A percentile compares a stretch with the other conserved stretches of the same genome.
phyloP scores from a whole-genome alignment of 2,113 vertebrate species.

The Bujurquina vittata region DNA sequence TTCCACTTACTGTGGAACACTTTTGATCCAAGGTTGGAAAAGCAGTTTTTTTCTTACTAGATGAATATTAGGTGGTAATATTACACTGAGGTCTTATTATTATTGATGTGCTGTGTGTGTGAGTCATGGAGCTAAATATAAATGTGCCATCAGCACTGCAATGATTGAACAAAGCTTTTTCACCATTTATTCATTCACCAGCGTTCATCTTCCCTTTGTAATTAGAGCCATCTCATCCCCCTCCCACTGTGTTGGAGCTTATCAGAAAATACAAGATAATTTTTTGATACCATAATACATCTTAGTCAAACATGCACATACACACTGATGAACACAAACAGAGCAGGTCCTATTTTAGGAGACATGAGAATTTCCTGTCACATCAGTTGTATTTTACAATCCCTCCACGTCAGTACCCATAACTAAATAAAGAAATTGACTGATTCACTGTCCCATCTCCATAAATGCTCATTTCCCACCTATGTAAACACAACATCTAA shows the following conservation, averaged over 20 bases:
- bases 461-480: not conserved
- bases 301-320: not conserved
- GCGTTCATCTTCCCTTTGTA: slow-evolving; percentile 11
- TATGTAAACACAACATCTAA: not conserved
- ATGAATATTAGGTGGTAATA: slow-evolving; percentile 4
- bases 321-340: not conserved
- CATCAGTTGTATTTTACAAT: slow-evolving; percentile 21
- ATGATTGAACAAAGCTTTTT: slow-evolving; percentile 29
- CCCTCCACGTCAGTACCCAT: not conserved
- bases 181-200: slow-evolving; percentile 16
- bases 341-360: slow-evolving; percentile 22
- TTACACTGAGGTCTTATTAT: not conserved
- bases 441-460: not conserved
- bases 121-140: slow-evolving; percentile 62
- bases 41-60: not conserved
- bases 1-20: slow-evolving; percentile 11
- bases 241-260: not conserved
- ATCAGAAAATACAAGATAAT: not conserved
- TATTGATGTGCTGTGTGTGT: slow-evolving; percentile 23
- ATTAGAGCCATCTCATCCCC: slow-evolving; percentile 10
- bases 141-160: slow-evolving; percentile 37
- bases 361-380: slow-evolving; percentile 30
- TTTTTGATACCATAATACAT: not conserved
- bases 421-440: slow-evolving; percentile 6
- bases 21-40: not conserved